Evolutionary conservation across 2,113 vertebrate genomes (phyloP).

Genomic region (Anarrhichthys ocellatus): DNA sequence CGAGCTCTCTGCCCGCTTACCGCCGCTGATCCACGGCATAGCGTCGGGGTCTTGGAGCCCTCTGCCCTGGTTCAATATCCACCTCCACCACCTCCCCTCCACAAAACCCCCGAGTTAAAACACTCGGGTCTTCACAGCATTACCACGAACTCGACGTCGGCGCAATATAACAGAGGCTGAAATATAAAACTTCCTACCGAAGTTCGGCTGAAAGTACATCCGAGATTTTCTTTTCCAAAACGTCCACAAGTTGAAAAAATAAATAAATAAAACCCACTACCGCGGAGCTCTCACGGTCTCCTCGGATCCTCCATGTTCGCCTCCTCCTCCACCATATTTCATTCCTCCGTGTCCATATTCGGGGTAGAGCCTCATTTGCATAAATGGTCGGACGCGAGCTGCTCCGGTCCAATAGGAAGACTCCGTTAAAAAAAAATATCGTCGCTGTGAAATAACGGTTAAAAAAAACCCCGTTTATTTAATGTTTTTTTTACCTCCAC

Average conservation of each 20-base stretch:
- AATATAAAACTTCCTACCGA: slow-evolving; percentile 55
- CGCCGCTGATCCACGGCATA: slow-evolving; percentile 86
- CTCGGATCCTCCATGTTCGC: slow-evolving; percentile 87
- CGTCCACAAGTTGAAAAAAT: background rate
- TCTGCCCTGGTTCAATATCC: slow-evolving; percentile 56
- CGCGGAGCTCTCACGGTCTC: slow-evolving; percentile 74
- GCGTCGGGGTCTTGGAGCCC: slow-evolving; percentile 75
- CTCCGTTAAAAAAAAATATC: no score
- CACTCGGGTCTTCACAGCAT: slow-evolving; percentile 80
- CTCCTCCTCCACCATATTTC: slow-evolving; percentile 87
- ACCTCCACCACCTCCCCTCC: background rate
- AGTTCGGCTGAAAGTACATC: slow-evolving; percentile 72
- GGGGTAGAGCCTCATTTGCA: slow-evolving; percentile 80
- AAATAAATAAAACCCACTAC: slow-evolving; percentile 20
- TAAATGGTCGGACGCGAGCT: slow-evolving; percentile 72
- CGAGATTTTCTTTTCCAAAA: slow-evolving; percentile 51
- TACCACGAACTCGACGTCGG: slow-evolving; percentile 67
- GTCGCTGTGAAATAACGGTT: background rate
- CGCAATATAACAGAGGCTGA: slow-evolving; percentile 41
- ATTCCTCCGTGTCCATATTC: slow-evolving; percentile 86
- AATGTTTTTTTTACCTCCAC: background rate
- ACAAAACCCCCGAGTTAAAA: slow-evolving; percentile 53
- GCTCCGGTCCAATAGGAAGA: slow-evolving; percentile 73
- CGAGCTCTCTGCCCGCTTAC: slow-evolving; percentile 87
- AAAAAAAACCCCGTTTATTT: background rate